Percentiles rank a stretch among this genome's conserved stretches.
These are phyloP conservation scores for Phaethon lepturus DNA, from an alignment of 2,113 vertebrate genomes.

Conservation along the genomic window DNA sequence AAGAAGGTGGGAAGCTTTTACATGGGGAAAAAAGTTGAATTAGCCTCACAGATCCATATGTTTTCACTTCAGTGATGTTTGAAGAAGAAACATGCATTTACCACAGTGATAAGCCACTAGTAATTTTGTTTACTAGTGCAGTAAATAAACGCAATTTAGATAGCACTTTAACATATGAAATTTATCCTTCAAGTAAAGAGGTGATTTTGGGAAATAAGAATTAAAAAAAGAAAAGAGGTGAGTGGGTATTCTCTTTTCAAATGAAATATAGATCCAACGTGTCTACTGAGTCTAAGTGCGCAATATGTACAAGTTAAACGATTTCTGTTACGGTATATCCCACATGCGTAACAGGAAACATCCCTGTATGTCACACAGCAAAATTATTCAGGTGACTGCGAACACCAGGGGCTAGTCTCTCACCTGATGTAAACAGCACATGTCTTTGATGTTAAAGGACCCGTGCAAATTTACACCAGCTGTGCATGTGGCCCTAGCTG, in stretches of 20 bases:
- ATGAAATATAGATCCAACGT: background rate
- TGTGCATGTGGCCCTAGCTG: slow-evolving; percentile 54
- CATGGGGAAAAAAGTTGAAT: background rate
- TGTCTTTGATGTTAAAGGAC: slow-evolving; percentile 65
- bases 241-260: background rate
- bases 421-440: slow-evolving; percentile 60
- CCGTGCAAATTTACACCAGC: slow-evolving; percentile 63
- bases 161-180: background rate
- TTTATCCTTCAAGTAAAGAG: background rate
- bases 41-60: background rate
- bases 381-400: slow-evolving; percentile 70
- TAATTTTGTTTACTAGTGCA: background rate
- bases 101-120: background rate
- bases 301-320: background rate
- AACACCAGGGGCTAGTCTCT: slow-evolving; percentile 68
- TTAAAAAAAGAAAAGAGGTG: background rate
- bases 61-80: background rate
- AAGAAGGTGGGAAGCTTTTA: background rate
- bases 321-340: slow-evolving; percentile 2
- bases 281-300: background rate
- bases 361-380: slow-evolving; percentile 48
- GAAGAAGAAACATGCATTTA: background rate
- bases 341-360: slow-evolving; percentile 56
- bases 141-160: background rate
- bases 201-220: background rate